Evolutionary conservation across 2,797 vertebrate species (phyloP).

Genomic region (Pterois miles): DNA sequence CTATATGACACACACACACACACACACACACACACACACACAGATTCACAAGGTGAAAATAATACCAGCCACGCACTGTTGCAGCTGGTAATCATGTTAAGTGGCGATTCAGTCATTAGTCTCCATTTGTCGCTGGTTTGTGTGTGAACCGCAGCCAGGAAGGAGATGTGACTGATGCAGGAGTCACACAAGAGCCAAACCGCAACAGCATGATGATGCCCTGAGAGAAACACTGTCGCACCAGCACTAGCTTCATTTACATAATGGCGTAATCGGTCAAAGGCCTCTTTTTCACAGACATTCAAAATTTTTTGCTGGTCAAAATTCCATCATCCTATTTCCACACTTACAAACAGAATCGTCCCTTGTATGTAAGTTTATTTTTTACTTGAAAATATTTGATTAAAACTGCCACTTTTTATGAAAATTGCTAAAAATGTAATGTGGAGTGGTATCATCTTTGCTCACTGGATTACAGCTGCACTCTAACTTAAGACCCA

Average conservation of each 20-base stretch:
- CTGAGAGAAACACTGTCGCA: conserved; percentile 22
- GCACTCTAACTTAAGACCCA: not conserved
- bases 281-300: conserved; percentile 10
- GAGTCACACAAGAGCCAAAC: conserved; percentile 19
- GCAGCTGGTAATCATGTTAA: not conserved
- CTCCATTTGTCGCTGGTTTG: not conserved
- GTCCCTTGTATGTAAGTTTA: no score
- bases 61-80: no score
- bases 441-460: not conserved
- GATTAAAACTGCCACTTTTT: not conserved
- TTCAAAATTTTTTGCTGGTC: not conserved
- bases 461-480: not conserved
- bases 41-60: no score
- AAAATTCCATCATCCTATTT: not conserved
- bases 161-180: not conserved
- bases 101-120: not conserved
- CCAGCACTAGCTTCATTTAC: conserved; percentile 20
- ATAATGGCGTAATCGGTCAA: conserved; percentile 17
- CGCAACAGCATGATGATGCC: conserved; percentile 28
- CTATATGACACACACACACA: rapidly evolving
- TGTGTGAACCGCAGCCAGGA: conserved; percentile 23
- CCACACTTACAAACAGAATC: no score
- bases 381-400: not conserved
- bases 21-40: no score
- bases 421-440: not conserved